Percentiles rank a stretch among this genome's conserved stretches.
These are phyloP conservation scores for Drosophila testacea DNA, from an alignment of 2,888 invertebrate species.

Conservation along the genomic window DNA sequence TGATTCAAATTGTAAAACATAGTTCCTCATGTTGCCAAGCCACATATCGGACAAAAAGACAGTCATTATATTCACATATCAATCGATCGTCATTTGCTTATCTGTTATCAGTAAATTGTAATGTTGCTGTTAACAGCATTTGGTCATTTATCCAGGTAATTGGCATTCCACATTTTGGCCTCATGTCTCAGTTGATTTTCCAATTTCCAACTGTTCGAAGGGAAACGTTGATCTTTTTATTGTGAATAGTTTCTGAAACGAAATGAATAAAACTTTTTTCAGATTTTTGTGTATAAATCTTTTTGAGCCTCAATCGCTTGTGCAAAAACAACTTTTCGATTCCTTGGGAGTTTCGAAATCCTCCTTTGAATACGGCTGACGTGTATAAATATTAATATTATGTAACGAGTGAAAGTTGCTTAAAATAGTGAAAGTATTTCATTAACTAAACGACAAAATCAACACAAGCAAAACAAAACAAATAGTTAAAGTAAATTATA, in stretches of 20 bases:
- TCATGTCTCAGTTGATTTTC: conserved; percentile 23
- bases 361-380: conserved; percentile 66
- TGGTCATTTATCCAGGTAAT: conserved; percentile 20
- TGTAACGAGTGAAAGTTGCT: neutral
- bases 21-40: conserved; percentile 34
- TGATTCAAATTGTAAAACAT: too few species aligned
- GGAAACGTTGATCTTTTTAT: conserved; percentile 10
- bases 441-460: neutral
- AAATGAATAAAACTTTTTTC: conserved; percentile 63
- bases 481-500: conserved; percentile 2
- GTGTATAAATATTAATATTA: neutral
- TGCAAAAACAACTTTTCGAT: conserved; percentile 8
- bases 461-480: conserved; percentile 1
- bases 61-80: conserved; percentile 30
- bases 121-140: conserved; percentile 16
- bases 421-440: neutral
- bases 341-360: conserved; percentile 18
- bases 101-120: conserved; percentile 44
- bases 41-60: conserved; percentile 4
- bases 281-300: conserved; percentile 42
- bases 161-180: conserved; percentile 1
- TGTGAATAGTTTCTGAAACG: conserved; percentile 41
- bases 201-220: conserved; percentile 30
- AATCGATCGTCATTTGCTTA: conserved; percentile 49
- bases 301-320: conserved; percentile 1